These are phyloP conservation scores for Mystacides longicornis DNA, from an alignment of 2,888 invertebrate species.

Conservation along the genomic window DNA sequence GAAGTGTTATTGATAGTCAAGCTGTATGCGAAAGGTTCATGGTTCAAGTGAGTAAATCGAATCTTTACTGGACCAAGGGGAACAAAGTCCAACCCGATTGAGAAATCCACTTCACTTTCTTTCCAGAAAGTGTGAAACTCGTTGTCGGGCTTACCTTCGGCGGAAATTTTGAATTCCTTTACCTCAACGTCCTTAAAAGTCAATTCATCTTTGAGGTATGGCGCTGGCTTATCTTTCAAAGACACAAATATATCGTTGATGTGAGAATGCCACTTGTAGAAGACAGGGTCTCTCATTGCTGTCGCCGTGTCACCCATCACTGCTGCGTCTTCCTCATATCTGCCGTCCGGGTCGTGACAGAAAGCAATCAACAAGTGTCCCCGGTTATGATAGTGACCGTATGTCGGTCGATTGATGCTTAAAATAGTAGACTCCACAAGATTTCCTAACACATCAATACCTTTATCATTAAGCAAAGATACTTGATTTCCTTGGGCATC, in stretches of 20 bases:
- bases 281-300: conserved; percentile 34
- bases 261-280: conserved; percentile 35
- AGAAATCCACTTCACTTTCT: conserved; percentile 32
- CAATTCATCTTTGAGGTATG: conserved; percentile 29
- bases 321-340: conserved; percentile 46
- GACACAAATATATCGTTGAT: conserved; percentile 33
- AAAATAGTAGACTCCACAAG: conserved; percentile 67
- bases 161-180: conserved; percentile 9
- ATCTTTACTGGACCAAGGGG: conserved; percentile 26
- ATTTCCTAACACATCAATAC: conserved; percentile 74
- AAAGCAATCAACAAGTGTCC: conserved; percentile 73
- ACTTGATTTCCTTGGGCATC: conserved; percentile 51
- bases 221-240: conserved; percentile 30
- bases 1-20: conserved; percentile 13
- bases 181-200: conserved; percentile 15
- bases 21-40: conserved; percentile 28
- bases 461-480: conserved; percentile 55
- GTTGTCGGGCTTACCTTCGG: conserved; percentile 10
- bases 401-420: conserved; percentile 60
- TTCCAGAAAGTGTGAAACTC: conserved; percentile 30
- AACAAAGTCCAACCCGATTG: conserved; percentile 33
- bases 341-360: conserved; percentile 72
- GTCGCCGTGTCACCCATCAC: conserved; percentile 34
- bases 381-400: conserved; percentile 77
- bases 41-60: conserved; percentile 31